Evolutionary conservation across 2,113 vertebrate species (phyloP).

Genomic region (Anthoscopus minutus): DNA sequence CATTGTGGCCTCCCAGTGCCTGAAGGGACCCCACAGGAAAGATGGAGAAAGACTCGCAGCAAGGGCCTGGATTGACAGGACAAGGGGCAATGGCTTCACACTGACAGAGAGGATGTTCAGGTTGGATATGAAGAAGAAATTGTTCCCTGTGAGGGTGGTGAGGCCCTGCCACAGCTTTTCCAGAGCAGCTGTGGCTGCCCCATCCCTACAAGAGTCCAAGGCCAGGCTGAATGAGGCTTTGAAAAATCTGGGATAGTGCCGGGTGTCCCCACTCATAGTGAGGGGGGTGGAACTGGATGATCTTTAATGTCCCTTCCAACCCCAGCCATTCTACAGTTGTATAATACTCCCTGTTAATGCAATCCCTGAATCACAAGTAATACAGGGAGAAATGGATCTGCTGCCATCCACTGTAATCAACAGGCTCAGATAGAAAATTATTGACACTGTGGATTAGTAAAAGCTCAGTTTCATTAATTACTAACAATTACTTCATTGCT

Average conservation of each 20-base stretch:
- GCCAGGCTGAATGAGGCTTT: background rate
- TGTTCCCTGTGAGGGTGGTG: accelerated
- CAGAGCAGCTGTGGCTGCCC: background rate
- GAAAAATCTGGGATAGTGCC: accelerated
- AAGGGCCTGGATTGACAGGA: background rate
- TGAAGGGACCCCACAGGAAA: background rate
- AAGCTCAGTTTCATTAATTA: background rate
- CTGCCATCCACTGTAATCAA: background rate
- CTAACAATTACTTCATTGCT: background rate
- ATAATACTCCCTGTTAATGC: background rate
- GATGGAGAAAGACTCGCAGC: background rate
- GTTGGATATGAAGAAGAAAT: accelerated
- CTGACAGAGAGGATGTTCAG: accelerated
- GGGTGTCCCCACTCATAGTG: background rate
- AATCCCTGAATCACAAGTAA: background rate
- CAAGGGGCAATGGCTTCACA: background rate
- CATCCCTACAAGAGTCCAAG: background rate
- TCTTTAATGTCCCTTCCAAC: background rate
- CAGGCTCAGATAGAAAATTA: background rate
- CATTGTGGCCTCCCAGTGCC: background rate
- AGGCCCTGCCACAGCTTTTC: background rate
- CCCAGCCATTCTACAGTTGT: background rate
- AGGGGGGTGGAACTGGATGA: background rate
- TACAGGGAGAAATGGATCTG: background rate
- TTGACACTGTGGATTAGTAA: background rate